Conservation (phyloP, 2,888 invertebrate species). For the Colostygia pectinataria region DNA sequence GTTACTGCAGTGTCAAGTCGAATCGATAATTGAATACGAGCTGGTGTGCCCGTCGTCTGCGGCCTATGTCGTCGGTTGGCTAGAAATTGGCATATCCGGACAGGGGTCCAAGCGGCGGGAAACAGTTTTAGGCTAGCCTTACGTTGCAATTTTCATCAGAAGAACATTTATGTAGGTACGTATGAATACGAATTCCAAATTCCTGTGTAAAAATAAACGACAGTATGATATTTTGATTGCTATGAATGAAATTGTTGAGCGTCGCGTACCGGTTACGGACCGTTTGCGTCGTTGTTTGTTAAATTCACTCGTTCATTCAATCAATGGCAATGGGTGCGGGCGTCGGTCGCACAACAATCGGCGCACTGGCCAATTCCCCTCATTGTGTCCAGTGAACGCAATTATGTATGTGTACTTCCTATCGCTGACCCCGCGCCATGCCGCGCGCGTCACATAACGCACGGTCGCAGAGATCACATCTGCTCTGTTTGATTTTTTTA, state of each 20-base stretch:
- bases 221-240: constrained; percentile 12
- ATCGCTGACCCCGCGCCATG: constrained; percentile 58
- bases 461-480: constrained; percentile 53
- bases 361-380: constrained; percentile 78
- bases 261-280: constrained; percentile 52
- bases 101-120: constrained; percentile 48
- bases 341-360: constrained; percentile 81
- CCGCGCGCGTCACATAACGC: constrained; percentile 40
- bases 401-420: constrained; percentile 79
- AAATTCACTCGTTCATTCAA: constrained; percentile 75
- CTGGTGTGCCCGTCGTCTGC: constrained; percentile 51
- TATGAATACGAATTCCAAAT: background rate
- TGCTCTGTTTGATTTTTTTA: constrained; percentile 53
- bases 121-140: constrained; percentile 39
- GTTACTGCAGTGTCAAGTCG: constrained; percentile 45
- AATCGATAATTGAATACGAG: constrained; percentile 60
- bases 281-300: constrained; percentile 69
- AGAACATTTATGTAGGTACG: background rate
- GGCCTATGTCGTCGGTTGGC: constrained; percentile 40
- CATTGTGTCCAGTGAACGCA: constrained; percentile 78
- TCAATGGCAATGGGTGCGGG: constrained; percentile 78
- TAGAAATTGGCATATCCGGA: constrained; percentile 67
- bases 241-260: constrained; percentile 34
- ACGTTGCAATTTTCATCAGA: constrained; percentile 14
- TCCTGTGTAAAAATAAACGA: constrained; percentile 8